phyloP scores from a whole-genome alignment of 2,113 vertebrate genomes.

The Nansenia antarctica region DNA sequence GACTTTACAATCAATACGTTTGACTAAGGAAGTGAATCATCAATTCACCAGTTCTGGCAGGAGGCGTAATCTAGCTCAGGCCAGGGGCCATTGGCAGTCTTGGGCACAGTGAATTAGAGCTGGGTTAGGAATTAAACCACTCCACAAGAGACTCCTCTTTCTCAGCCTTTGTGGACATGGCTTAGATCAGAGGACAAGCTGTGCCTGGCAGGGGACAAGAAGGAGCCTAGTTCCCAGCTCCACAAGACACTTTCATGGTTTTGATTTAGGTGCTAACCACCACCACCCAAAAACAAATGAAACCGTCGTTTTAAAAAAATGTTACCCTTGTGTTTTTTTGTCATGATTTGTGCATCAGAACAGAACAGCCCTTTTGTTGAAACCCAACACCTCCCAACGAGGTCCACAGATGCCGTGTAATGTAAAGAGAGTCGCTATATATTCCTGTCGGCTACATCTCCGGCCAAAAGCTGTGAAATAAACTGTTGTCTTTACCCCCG shows the following conservation, averaged over 20 bases:
- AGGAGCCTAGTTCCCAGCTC: neutral
- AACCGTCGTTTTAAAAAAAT: neutral
- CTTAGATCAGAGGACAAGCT: conserved; percentile 50
- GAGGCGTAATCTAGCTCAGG: too few relatives aligned
- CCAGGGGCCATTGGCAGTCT: too few relatives aligned
- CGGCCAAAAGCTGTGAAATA: conserved; percentile 50
- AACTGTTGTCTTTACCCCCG: conserved; percentile 45
- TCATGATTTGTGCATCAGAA: neutral
- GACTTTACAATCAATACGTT: too few relatives aligned
- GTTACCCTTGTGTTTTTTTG: too few relatives aligned
- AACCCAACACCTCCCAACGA: conserved; percentile 39
- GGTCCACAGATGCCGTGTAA: conserved; percentile 36
- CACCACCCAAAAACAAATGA: neutral
- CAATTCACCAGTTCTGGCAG: too few relatives aligned
- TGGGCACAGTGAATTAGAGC: too few relatives aligned
- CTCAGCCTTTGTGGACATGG: conserved; percentile 25
- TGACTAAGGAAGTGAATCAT: too few relatives aligned
- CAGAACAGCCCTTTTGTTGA: conserved; percentile 52
- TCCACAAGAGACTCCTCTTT: conserved; percentile 13
- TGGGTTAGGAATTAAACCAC: neutral
- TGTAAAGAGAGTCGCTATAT: conserved; percentile 44
- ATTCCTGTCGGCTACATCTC: conserved; percentile 16
- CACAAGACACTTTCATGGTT: neutral
- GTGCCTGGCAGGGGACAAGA: neutral
- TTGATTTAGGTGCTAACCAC: neutral